A percentile compares a stretch with the other conserved stretches of the same genome.
Conservation (phyloP, 1,140 invertebrate species). For the Aleiodes sp. region DNA sequence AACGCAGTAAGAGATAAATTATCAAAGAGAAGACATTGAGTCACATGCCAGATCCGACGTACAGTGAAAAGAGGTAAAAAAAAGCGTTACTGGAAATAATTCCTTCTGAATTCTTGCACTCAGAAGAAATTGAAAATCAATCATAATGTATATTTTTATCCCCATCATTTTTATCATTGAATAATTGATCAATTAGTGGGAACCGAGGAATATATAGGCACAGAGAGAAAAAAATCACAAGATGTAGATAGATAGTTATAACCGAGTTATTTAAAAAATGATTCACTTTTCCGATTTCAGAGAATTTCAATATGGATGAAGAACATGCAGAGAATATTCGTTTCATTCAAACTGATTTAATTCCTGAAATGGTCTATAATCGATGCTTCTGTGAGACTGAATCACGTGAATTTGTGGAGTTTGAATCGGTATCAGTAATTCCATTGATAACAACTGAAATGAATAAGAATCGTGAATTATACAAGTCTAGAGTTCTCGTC, state of each 20-base stretch:
- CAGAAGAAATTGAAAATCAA: neutral
- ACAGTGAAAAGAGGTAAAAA: neutral
- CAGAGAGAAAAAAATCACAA: no score
- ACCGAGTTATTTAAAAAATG: no score
- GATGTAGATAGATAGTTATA: no score
- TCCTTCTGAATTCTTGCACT: neutral
- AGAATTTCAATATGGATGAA: neutral
- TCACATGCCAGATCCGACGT: neutral
- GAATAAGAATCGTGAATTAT: conserved; percentile 28
- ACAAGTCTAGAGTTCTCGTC: conserved; percentile 40
- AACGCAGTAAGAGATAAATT: neutral
- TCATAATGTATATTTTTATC: no score
- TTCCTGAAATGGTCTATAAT: conserved; percentile 57
- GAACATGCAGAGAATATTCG: conserved; percentile 35
- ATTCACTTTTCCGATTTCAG: no score
- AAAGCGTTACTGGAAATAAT: neutral
- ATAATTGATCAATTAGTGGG: no score
- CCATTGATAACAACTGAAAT: conserved; percentile 8
- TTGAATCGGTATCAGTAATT: conserved; percentile 40
- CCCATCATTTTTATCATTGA: no score
- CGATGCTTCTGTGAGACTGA: conserved; percentile 55
- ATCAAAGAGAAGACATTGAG: neutral
- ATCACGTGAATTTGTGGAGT: conserved; percentile 62
- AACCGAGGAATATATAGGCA: no score
- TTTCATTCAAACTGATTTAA: conserved; percentile 50